Conservation (phyloP, 2,888 invertebrate species). For the Operophtera brumata region DNA sequence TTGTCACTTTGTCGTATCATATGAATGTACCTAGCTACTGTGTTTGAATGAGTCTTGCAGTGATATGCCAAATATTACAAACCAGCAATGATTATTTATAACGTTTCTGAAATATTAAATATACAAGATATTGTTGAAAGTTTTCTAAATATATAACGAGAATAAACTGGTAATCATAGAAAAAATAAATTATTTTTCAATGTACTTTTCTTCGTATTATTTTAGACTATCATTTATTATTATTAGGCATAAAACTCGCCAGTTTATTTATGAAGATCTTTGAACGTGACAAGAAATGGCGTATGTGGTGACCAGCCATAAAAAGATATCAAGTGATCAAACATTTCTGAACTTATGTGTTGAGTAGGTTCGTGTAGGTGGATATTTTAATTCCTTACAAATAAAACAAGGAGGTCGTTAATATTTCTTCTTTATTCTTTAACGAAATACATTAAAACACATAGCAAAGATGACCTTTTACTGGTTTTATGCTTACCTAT, state of each 20-base stretch:
- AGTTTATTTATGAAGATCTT: not conserved
- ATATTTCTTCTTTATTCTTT: constrained; percentile 13
- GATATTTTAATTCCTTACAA: constrained; percentile 21
- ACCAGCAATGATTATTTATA: constrained; percentile 75
- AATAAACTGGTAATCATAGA: constrained; percentile 74
- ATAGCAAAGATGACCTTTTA: too few species aligned
- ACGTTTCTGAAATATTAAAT: constrained; percentile 75
- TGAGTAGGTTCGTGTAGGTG: not conserved
- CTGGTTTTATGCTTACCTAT: too few species aligned
- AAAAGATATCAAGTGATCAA: too few species aligned
- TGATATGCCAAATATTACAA: constrained; percentile 78
- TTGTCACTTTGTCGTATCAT: constrained; percentile 56
- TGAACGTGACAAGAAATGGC: too few species aligned
- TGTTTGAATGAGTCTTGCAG: constrained; percentile 64
- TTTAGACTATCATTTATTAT: constrained; percentile 27
- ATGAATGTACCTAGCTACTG: constrained; percentile 34
- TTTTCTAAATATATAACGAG: constrained; percentile 79
- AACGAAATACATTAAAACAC: not conserved
- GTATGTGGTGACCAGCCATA: too few species aligned
- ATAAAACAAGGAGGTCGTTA: constrained; percentile 33
- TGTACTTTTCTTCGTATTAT: constrained; percentile 56
- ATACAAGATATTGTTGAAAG: constrained; percentile 78
- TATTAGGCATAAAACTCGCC: not conserved
- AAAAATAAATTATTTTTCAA: constrained; percentile 78
- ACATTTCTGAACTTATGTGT: too few species aligned